phyloP scores from a whole-genome alignment of 2,797 vertebrate species.

The Hydrophis major region DNA sequence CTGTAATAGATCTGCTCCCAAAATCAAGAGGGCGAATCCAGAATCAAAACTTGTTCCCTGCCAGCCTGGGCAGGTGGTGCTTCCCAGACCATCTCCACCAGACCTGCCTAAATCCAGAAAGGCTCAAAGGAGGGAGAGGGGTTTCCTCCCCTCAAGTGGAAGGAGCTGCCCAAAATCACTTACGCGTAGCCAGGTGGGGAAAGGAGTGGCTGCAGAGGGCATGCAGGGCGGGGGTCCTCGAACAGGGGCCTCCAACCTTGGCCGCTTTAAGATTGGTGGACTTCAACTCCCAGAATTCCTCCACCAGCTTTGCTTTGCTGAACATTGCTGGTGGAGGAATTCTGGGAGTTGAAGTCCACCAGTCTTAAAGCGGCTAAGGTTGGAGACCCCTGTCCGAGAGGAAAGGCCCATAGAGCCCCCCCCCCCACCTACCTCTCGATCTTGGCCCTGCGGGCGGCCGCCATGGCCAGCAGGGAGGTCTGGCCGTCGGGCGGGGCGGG shows the following conservation, averaged over 20 bases:
- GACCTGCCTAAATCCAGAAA: not conserved
- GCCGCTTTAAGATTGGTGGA: no score
- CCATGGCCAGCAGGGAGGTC: slow-evolving; percentile 81
- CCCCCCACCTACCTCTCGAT: slow-evolving; percentile 77
- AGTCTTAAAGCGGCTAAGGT: no score
- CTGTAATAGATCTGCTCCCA: not conserved
- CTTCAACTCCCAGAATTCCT: no score
- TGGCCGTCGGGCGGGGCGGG: not conserved
- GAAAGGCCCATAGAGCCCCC: not conserved
- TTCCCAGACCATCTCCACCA: not conserved
- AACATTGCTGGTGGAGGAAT: no score
- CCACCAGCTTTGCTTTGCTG: no score
- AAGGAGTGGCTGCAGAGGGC: no score
- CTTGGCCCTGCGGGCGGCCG: slow-evolving; percentile 83
- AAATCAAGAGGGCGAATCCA: not conserved
- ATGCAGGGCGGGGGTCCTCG: no score
- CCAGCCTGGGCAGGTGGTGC: not conserved
- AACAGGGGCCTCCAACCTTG: no score
- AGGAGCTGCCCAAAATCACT: not conserved
- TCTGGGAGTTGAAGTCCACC: no score
- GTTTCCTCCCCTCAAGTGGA: not conserved
- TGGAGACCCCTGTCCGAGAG: not conserved
- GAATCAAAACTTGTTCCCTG: not conserved
- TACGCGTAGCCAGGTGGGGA: accelerated
- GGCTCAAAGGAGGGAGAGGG: not conserved